Conservation (phyloP, 2,797 vertebrate genomes). For the Echiichthys vipera region DNA sequence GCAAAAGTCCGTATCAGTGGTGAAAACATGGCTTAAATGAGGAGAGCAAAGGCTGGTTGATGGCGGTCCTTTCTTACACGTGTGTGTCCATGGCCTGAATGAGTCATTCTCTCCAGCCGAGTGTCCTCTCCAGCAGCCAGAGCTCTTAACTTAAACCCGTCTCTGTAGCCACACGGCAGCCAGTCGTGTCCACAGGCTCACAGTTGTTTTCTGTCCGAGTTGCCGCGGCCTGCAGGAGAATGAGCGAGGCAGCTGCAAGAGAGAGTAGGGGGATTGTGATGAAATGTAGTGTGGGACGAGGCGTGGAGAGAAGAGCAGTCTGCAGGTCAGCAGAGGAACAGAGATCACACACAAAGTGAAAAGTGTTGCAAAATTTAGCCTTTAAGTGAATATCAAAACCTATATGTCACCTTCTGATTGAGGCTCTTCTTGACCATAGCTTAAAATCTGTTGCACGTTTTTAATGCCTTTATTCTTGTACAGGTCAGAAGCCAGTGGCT, state of each 20-base stretch:
- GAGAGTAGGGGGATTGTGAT: constrained; percentile 37
- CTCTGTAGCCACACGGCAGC: background rate
- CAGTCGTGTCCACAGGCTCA: background rate
- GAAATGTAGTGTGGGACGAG: constrained; percentile 28
- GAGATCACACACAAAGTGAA: constrained; percentile 12
- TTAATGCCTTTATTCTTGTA: background rate
- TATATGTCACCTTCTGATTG: background rate
- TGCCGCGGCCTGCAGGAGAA: constrained; percentile 14
- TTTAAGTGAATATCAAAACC: background rate
- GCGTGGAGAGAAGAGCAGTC: background rate
- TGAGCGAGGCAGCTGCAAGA: constrained; percentile 54
- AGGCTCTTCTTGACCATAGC: background rate
- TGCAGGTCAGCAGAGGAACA: constrained; percentile 8
- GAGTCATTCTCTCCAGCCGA: constrained; percentile 36
- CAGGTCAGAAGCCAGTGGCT: background rate
- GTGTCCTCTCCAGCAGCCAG: background rate
- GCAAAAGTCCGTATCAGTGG: background rate
- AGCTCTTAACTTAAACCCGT: background rate
- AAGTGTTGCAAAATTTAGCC: background rate
- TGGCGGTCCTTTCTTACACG: background rate
- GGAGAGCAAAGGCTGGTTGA: background rate
- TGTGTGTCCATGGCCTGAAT: constrained; percentile 16
- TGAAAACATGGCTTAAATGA: background rate
- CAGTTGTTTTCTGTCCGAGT: constrained; percentile 2
- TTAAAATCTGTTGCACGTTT: background rate